Percentiles rank a stretch among this genome's conserved stretches.
Conservation (phyloP, 2,113 vertebrate species). For the Pygathrix nemaeus region DNA sequence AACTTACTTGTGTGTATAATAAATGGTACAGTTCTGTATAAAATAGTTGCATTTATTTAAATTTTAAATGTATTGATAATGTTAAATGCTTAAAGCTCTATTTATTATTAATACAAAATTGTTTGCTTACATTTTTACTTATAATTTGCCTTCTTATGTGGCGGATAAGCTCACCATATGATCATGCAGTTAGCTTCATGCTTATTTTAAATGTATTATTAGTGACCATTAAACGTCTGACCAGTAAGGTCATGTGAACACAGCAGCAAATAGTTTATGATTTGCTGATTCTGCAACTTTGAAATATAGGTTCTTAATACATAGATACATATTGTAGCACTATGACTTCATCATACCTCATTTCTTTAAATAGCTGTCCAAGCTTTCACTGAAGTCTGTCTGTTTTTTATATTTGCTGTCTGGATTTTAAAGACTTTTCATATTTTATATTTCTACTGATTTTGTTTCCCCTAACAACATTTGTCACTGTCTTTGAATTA, state of each 20-base stretch:
- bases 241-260: constrained; percentile 63
- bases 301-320: constrained; percentile 64
- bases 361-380: constrained; percentile 76
- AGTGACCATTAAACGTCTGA: constrained; percentile 75
- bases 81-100: constrained; percentile 85
- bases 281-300: constrained; percentile 74
- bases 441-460: constrained; percentile 76
- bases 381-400: constrained; percentile 64
- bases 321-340: constrained; percentile 80
- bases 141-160: constrained; percentile 81
- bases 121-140: constrained; percentile 85
- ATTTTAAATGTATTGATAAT: constrained; percentile 84
- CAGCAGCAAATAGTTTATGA: constrained; percentile 66
- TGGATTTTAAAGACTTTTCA: constrained; percentile 73
- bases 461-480: constrained; percentile 58
- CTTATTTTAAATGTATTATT: constrained; percentile 83
- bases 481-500: constrained; percentile 78
- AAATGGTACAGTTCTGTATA: constrained; percentile 97
- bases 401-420: constrained; percentile 78
- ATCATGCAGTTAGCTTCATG: constrained; percentile 76
- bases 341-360: constrained; percentile 84
- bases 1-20: constrained; percentile 95
- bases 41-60: constrained; percentile 91
- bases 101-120: constrained; percentile 85
- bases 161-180: constrained; percentile 80